These are phyloP conservation scores for Lysandra coridon DNA, from an alignment of 2,888 invertebrate species.

Conservation along the genomic window DNA sequence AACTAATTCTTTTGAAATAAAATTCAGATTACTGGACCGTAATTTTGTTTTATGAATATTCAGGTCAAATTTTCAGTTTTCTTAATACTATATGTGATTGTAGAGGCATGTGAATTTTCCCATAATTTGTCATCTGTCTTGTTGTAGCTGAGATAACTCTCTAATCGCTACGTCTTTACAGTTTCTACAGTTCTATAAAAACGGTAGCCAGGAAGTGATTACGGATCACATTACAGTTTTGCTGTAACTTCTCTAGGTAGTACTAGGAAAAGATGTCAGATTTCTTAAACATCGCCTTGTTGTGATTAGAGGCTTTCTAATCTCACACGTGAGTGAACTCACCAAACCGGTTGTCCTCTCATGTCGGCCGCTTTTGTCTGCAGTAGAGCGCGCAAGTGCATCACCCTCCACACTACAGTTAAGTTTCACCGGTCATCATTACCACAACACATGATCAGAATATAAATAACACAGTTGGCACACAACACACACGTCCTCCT, in stretches of 20 bases:
- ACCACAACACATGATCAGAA: conserved; percentile 66
- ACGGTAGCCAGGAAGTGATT: background rate
- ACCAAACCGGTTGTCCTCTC: conserved; percentile 80
- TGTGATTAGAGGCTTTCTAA: conserved; percentile 49
- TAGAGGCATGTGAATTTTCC: conserved; percentile 2
- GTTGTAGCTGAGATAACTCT: background rate
- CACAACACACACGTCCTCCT: conserved; percentile 48
- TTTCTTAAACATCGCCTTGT: conserved; percentile 13
- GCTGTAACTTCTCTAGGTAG: background rate
- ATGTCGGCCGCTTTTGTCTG: conserved; percentile 63
- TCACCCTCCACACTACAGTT: conserved; percentile 62
- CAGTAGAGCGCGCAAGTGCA: conserved; percentile 65
- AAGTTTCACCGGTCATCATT: conserved; percentile 70
- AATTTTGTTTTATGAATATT: background rate
- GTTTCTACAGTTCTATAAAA: too few species aligned
- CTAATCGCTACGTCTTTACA: background rate
- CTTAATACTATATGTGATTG: background rate
- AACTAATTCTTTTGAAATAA: background rate
- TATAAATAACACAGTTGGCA: conserved; percentile 48
- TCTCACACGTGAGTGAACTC: conserved; percentile 56
- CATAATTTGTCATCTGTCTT: background rate
- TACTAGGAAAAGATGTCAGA: background rate
- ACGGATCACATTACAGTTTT: too few species aligned
- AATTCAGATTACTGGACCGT: background rate
- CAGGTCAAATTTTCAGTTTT: background rate